Base-by-base conservation (phyloP, 1,140 invertebrate species). In the Lasioglossum baleicum region DNA sequence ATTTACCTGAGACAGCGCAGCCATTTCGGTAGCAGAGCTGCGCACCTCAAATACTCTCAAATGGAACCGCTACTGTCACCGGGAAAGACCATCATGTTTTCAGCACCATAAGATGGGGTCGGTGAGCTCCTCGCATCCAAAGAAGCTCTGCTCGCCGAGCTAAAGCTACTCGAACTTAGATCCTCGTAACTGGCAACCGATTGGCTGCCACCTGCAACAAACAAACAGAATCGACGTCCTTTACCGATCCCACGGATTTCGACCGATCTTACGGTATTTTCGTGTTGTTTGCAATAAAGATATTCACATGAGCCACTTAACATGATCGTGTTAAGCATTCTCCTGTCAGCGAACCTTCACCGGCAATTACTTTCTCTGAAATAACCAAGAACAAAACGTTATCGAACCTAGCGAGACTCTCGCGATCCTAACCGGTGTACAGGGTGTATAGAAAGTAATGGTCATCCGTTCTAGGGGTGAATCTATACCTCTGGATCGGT, bases 141-240 rank as follows among this genome's bases (percentile, higher is more conserved):
- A 2, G 96, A 97, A 2, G 96, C 95, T 63, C 96, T 94, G 86
- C 96, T 97, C 5, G 96, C 95, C 6, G 96, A 97, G 88, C 96
- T 97, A 84, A 97, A 96, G 89, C 96, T 97, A 88, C 96, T 97
- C 10, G 96, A 95, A 88, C 96, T 97, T 60, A 97, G 89, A 87
- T 97, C 96, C 85, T 97, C 96, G 48, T 95, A 95, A 82, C 94
- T 94, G n/a, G 93, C 93, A 66, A 94, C 91, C 10, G 94, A 94
- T 65, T 95, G 94, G 88, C 94, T 94, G 7, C 94, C 94, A 87
- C 94, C 94, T 95, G 90, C 26, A 90, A 92, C 82, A 83, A 5
- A 51, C 22, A 56, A 71, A 56, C 63, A 44, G 3, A 58, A 51
- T 61, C 40, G 51, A 35, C 26, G 68, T 70, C 20, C 20, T 70